A percentile compares a stretch with the other conserved stretches of the same genome.
Conservation (phyloP, 2,113 vertebrate species). For the Alexandromys fortis region DNA sequence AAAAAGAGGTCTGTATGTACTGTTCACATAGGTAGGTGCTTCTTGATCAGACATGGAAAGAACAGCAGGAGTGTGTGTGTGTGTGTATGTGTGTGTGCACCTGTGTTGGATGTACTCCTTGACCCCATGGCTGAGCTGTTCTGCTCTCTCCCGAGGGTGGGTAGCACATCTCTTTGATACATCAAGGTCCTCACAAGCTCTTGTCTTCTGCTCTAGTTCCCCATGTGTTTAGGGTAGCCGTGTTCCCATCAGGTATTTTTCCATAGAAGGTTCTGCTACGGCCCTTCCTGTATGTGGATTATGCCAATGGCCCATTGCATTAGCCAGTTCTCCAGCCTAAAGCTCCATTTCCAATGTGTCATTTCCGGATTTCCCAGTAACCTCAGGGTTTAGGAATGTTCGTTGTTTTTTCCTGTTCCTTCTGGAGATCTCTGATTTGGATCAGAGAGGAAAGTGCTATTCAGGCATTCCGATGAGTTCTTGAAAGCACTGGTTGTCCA, state of each 20-base stretch:
- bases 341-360: constrained; percentile 10
- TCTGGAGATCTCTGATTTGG: constrained; percentile 47
- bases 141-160: not conserved
- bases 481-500: constrained; percentile 1
- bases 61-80: not conserved
- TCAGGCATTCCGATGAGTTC: constrained; percentile 26
- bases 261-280: not conserved
- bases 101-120: not conserved
- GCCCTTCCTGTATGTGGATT: not conserved
- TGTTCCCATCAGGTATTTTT: not conserved
- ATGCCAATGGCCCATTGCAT: not conserved
- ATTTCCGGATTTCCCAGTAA: constrained; percentile 52
- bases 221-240: not conserved
- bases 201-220: not conserved
- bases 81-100: not conserved
- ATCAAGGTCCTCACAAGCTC: not conserved
- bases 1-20: not conserved
- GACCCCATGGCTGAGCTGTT: not conserved
- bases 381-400: constrained; percentile 58
- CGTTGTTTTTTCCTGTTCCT: constrained; percentile 70
- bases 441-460: constrained; percentile 31
- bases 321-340: not conserved
- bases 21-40: not conserved
- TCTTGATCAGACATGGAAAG: not conserved
- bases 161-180: too few species aligned